Percentiles rank a stretch among this genome's conserved stretches.
phyloP scores from a whole-genome alignment of 1,140 invertebrate species.

The Prorops nasuta region DNA sequence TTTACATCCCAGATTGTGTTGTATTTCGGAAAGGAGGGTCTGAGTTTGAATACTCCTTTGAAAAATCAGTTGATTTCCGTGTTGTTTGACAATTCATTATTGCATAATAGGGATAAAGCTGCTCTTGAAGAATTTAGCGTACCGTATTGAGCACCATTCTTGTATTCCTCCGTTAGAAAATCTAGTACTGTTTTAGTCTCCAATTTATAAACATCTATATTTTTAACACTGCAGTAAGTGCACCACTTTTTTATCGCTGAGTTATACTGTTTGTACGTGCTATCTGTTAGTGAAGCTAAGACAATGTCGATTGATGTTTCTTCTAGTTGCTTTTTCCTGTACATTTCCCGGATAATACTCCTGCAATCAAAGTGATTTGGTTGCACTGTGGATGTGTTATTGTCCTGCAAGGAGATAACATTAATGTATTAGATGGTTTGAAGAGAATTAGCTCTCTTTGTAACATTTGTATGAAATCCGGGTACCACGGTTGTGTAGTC shows the following conservation, averaged over 20 bases:
- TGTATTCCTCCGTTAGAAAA: constrained; percentile 19
- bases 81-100: constrained; percentile 9
- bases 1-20: constrained; percentile 18
- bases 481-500: not conserved
- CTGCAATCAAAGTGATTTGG: constrained; percentile 2
- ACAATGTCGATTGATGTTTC: not conserved
- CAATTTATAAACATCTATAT: not conserved
- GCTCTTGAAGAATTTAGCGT: constrained; percentile 19
- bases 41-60: constrained; percentile 15
- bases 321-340: not conserved
- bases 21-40: constrained; percentile 19
- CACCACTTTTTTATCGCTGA: not conserved
- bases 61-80: constrained; percentile 19
- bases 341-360: constrained; percentile 1
- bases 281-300: not conserved
- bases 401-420: not conserved
- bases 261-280: constrained; percentile 1
- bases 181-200: not conserved
- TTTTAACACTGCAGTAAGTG: not conserved
- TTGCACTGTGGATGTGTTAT: not conserved
- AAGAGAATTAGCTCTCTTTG: constrained; percentile 17
- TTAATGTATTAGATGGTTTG: constrained; percentile 15
- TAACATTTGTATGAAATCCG: constrained; percentile 4
- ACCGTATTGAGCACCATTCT: constrained; percentile 2
- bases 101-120: constrained; percentile 13